Conservation (phyloP, 2,113 vertebrate species). For the Dromiciops gliroides region DNA sequence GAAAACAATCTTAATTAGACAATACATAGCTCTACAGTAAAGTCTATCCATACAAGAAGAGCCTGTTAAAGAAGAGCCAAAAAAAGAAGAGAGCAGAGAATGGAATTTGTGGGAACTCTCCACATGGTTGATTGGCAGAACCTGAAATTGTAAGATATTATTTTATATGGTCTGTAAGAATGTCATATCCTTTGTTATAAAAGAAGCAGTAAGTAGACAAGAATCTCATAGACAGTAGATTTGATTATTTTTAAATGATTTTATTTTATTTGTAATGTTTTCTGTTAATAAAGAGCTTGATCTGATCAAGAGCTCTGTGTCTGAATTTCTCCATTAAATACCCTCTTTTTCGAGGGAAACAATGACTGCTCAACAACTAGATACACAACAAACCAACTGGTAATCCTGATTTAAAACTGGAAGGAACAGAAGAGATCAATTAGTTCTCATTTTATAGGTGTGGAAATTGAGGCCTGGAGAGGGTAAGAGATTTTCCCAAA, state of each 20-base stretch:
- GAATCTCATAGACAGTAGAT: not conserved
- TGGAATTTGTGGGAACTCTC: not conserved
- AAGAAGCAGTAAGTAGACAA: not conserved
- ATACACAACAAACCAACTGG: not conserved
- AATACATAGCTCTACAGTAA: not conserved
- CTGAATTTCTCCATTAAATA: not conserved
- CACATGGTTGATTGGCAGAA: not conserved
- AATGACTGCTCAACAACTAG: not conserved
- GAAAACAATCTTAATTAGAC: not conserved
- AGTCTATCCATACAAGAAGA: not conserved
- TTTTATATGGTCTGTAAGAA: not conserved
- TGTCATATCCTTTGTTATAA: not conserved
- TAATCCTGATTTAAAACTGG: not conserved
- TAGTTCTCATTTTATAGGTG: not conserved
- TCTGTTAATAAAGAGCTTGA: not conserved
- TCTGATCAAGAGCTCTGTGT: not conserved
- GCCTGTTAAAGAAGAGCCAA: not conserved
- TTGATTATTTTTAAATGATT: not conserved
- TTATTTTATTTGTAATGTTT: not conserved
- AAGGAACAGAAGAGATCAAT: not conserved
- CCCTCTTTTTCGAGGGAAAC: not conserved
- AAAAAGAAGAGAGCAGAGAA: not conserved
- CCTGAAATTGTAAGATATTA: not conserved
- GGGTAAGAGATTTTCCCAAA: not conserved
- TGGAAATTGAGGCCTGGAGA: not conserved